Percentiles rank a stretch among this genome's conserved stretches.
phyloP scores from a whole-genome alignment of 2,113 vertebrate genomes.

The Zeus faber region DNA sequence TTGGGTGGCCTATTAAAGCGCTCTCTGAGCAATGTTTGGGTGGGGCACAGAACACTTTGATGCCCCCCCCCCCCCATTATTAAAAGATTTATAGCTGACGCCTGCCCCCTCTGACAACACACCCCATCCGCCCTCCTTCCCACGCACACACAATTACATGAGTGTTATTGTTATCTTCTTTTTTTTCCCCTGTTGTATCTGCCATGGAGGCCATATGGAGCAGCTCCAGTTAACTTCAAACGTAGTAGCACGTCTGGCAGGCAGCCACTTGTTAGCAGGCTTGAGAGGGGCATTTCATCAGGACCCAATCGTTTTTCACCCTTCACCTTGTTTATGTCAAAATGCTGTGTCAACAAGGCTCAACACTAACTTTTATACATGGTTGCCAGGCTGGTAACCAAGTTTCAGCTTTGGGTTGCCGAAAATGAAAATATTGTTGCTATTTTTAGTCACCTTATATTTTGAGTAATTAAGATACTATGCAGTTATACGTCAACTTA shows the following conservation, averaged over 20 bases:
- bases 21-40: conserved; percentile 24
- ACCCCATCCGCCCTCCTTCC: not conserved
- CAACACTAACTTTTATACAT: too few species aligned
- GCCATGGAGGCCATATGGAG: conserved; percentile 41
- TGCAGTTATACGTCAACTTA: too few species aligned
- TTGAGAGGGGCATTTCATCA: not conserved
- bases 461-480: too few species aligned
- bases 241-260: conserved; percentile 32
- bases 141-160: conserved; percentile 2
- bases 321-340: too few species aligned
- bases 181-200: conserved; percentile 12
- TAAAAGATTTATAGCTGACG: conserved; percentile 45
- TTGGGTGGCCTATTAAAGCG: conserved; percentile 56
- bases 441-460: too few species aligned
- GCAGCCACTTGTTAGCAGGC: conserved; percentile 5
- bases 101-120: not conserved
- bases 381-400: too few species aligned
- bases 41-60: conserved; percentile 35
- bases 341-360: conserved; percentile 1
- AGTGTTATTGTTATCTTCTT: conserved; percentile 40
- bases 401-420: too few species aligned
- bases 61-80: conserved; percentile 33
- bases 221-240: conserved; percentile 26
- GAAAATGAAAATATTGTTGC: too few species aligned
- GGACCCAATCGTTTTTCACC: too few species aligned